A percentile compares a stretch with the other conserved stretches of the same genome.
Conservation (phyloP, 1,140 invertebrate species). For the Agrypnia vestita region DNA sequence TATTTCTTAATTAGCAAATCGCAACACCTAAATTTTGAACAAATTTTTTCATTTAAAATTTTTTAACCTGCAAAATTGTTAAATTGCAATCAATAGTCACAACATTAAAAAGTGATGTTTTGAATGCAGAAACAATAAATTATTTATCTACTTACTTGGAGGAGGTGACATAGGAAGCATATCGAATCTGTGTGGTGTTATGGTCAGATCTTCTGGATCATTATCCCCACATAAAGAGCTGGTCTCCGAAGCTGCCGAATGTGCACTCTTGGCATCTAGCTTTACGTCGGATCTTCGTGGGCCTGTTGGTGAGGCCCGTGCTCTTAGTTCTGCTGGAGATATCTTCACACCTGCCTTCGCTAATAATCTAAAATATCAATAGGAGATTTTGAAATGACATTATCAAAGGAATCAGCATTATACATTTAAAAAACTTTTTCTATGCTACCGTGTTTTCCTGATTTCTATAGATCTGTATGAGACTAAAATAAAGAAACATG, state of each 20-base stretch:
- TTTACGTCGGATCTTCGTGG: slow-evolving; percentile 84
- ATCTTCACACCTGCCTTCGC: slow-evolving; percentile 92
- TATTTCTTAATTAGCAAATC: too few species aligned
- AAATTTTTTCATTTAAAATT: too few species aligned
- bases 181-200: slow-evolving; percentile 70
- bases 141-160: slow-evolving; percentile 64
- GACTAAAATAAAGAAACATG: too few species aligned
- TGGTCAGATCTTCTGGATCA: slow-evolving; percentile 86
- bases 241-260: slow-evolving; percentile 78
- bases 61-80: too few species aligned
- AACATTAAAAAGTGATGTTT: too few species aligned
- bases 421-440: too few species aligned
- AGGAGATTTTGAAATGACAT: slow-evolving; percentile 23
- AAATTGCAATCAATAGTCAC: too few species aligned
- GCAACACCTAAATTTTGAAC: too few species aligned
- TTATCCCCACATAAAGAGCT: slow-evolving; percentile 83
- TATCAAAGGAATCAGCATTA: neutral
- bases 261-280: slow-evolving; percentile 78
- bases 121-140: slow-evolving; percentile 6
- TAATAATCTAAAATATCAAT: slow-evolving; percentile 75
- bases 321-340: slow-evolving; percentile 85
- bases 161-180: slow-evolving; percentile 71
- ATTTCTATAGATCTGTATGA: too few species aligned
- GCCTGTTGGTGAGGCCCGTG: slow-evolving; percentile 87
- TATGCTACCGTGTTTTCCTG: too few species aligned